Evolutionary conservation across 1,140 invertebrate species (phyloP), one percentile per base, ranked within the genome.

Genomic region (Drosophila grimshawi): DNA sequence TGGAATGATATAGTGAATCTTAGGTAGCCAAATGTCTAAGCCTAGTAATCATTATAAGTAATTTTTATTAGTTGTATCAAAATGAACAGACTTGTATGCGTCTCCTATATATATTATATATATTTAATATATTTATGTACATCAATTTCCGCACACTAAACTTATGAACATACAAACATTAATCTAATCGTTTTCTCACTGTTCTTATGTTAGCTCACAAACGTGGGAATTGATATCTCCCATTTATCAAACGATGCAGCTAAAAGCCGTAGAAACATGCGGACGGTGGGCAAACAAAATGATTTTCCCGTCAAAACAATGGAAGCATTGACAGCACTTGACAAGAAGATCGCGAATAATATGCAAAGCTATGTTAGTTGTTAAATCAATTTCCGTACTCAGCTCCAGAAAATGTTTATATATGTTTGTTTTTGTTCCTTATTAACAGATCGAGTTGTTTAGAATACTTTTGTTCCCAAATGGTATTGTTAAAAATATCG

Each of bases 1-100:
- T 8, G 63, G 57, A 46, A 27, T 32, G 30, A 29, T 60, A 39
- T 35, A 68, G 35, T 51, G 33, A 32, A 8, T 4, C 29, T 10
- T 41, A 27, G 35, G 35, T 29, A 39, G 19, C 33, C 6, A 19
- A 37, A 39, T 27, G 19, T 19, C 0, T 19, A 19, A 19, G 19
- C 0, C 19, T 1, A 19, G 19, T 19, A 19, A 19, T 19, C 19
- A 55, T 4, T 30, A 30, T 52, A n/a, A 52, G 37, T 3, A 41
- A 41, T 37, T 4, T 39, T 41, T 30, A 5, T 37, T 56, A 56
- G 27, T 3, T 41, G 5, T 41, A 43, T 5, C 29, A 3, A n/a
- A 56, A n/a, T n/a, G 8, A 4, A 41, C 8, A 10, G 10, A 33
- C 10, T 37, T 10, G 48, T 29, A 51, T 27, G 8, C 49, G 33